Evolutionary conservation across 2,797 vertebrate species (phyloP).

Genomic region (Hyperoplus lanceolatus): DNA sequence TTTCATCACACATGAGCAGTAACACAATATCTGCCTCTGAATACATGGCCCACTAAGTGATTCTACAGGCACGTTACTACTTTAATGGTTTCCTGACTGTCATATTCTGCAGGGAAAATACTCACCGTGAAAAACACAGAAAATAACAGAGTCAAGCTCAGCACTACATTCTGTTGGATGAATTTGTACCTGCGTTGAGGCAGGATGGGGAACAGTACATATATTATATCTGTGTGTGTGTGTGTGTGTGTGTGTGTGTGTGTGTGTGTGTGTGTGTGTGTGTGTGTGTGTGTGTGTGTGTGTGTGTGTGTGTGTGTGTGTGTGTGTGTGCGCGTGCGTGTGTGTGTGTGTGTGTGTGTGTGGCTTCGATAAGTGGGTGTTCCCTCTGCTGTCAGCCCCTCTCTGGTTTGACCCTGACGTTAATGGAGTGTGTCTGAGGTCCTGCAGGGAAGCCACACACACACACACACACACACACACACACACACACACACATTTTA

Average conservation of each 20-base stretch:
- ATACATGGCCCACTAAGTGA: too few relatives aligned
- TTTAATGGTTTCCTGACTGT: neutral
- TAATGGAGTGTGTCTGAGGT: slow-evolving; percentile 71
- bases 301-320: too few relatives aligned
- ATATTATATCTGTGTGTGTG: neutral
- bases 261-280: too few relatives aligned
- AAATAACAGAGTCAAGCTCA: neutral
- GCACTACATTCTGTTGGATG: neutral
- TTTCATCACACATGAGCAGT: neutral
- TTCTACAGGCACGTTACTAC: too few relatives aligned
- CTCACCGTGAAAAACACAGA: neutral
- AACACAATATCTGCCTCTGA: neutral
- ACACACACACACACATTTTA: too few relatives aligned
- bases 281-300: too few relatives aligned
- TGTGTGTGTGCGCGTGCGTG: too few relatives aligned
- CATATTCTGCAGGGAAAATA: neutral
- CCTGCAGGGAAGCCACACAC: slow-evolving; percentile 47
- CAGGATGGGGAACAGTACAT: slow-evolving; percentile 4
- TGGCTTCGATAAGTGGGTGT: slow-evolving; percentile 22
- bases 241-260: too few relatives aligned
- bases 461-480: neutral
- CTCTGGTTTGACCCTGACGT: slow-evolving; percentile 53
- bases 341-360: too few relatives aligned
- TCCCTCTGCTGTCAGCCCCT: slow-evolving; percentile 44
- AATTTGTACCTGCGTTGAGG: too few relatives aligned